Base-by-base conservation (phyloP, 2,888 invertebrate genomes). In the Lathronympha strigana region DNA sequence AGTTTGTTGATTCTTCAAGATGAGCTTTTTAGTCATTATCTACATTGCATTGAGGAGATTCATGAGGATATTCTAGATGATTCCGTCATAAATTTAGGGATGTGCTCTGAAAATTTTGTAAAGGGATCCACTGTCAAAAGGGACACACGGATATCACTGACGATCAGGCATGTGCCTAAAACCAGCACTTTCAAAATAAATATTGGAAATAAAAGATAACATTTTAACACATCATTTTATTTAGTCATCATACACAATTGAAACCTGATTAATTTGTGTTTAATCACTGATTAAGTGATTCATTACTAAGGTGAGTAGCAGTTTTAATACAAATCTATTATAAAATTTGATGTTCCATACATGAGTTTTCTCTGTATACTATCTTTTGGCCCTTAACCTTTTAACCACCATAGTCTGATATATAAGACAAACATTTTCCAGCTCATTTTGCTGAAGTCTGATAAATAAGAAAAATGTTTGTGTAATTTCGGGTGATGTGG, bases 81-180 rank as follows among this genome's bases (percentile, higher is more conserved):
- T 67, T 81, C 89, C 36, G 86, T 96, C 72, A 90, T 88, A 28
- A 97, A 97, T 85, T 88, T 96, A 72, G 80, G 93, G 55, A 85
- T 94, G 76, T 96, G 95, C 82, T 92, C 92, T 58, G 79, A 84
- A 63, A 82, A 87, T 60, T 94, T 94, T 84, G 78, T 81, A 17
- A 83, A 92, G 62, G 95, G 94, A 38, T 89, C 94, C 66, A 84
- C 81, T 57, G 74, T 97, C 23, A 73, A 84, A 58, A 92, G 98
- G 73, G 88, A 87, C 9, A 96, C 95, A 5, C 94, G 99, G 76
- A 90, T 98, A 70, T 99, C 98, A 13, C 86, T 99, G 58, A 99
- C 98, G 13, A 97, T 99, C 73, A 93, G 99, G 81, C 95, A 97
- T 93, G 98, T 98, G 38, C 98, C 98, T 47, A 98, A 97, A 90